A percentile compares a stretch with the other conserved stretches of the same genome.
These are phyloP conservation scores for Dermatemys mawii DNA, from an alignment of 2,113 vertebrate genomes.

Conservation along the genomic window DNA sequence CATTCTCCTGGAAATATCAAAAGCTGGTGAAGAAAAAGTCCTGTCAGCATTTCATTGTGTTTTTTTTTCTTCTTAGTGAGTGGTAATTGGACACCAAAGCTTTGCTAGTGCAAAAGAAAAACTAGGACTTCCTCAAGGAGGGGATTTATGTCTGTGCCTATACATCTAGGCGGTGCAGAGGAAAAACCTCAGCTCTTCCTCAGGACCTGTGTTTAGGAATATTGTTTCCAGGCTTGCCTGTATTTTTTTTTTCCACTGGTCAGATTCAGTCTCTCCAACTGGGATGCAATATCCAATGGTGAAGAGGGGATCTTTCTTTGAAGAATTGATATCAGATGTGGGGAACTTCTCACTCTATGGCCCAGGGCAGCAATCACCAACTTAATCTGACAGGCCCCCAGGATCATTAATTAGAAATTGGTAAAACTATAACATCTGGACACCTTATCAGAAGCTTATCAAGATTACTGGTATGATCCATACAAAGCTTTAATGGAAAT, in stretches of 20 bases:
- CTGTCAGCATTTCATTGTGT: neutral
- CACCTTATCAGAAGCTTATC: conserved; percentile 80
- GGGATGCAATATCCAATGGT: conserved; percentile 60
- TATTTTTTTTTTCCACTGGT: conserved; percentile 60
- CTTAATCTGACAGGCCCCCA: conserved; percentile 70
- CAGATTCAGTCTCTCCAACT: conserved; percentile 67
- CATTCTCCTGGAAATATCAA: neutral
- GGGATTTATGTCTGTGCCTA: neutral
- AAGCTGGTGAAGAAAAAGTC: neutral
- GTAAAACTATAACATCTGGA: conserved; percentile 78
- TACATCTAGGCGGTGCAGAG: neutral
- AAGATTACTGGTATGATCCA: conserved; percentile 75
- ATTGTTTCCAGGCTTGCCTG: conserved; percentile 72
- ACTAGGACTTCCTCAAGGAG: accelerated
- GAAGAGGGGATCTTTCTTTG: conserved; percentile 67
- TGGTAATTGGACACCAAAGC: neutral
- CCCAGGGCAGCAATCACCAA: conserved; percentile 75
- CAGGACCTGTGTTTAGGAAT: conserved; percentile 40
- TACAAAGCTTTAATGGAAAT: conserved; percentile 78
- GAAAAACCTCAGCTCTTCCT: conserved; percentile 19
- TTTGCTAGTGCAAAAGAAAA: accelerated
- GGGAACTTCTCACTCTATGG: conserved; percentile 68
- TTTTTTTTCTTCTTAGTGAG: neutral
- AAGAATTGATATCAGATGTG: conserved; percentile 77
- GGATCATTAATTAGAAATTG: conserved; percentile 77